These are phyloP conservation scores for Ennomos quercinarius DNA, from an alignment of 2,888 invertebrate species.

Conservation along the genomic window DNA sequence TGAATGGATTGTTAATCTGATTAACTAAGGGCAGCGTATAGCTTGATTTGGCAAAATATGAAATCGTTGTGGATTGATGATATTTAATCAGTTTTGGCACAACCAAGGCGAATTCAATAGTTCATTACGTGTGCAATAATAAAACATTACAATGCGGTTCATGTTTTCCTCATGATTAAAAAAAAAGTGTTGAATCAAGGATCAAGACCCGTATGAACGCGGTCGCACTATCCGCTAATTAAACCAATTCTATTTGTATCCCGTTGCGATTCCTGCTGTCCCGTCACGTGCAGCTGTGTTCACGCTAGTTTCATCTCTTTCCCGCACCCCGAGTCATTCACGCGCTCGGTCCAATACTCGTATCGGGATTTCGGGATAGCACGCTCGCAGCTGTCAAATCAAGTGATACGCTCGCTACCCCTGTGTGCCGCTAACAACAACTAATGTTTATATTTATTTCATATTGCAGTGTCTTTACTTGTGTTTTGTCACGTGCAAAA, in stretches of 20 bases:
- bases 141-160: conserved; percentile 37
- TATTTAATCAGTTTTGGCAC: conserved; percentile 30
- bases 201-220: conserved; percentile 53
- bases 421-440: conserved; percentile 41
- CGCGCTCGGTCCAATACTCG: conserved; percentile 72
- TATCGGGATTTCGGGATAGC: conserved; percentile 82
- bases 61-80: conserved; percentile 15
- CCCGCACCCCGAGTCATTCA: conserved; percentile 72
- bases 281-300: conserved; percentile 67
- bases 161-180: conserved; percentile 24
- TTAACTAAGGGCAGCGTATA: conserved; percentile 50
- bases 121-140: conserved; percentile 55
- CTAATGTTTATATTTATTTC: conserved; percentile 57
- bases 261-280: conserved; percentile 69
- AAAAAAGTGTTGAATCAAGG: conserved; percentile 33
- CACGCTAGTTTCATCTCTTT: conserved; percentile 61
- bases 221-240: conserved; percentile 71
- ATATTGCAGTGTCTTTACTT: conserved; percentile 83
- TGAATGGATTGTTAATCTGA: conserved; percentile 37
- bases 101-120: conserved; percentile 43
- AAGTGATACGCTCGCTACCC: conserved; percentile 67
- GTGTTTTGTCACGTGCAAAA: conserved; percentile 84
- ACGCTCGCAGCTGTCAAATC: conserved; percentile 83
- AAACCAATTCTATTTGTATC: conserved; percentile 77
- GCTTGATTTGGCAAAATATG: conserved; percentile 61